Conservation (phyloP, 2,797 vertebrate species). For the Emys orbicularis region DNA sequence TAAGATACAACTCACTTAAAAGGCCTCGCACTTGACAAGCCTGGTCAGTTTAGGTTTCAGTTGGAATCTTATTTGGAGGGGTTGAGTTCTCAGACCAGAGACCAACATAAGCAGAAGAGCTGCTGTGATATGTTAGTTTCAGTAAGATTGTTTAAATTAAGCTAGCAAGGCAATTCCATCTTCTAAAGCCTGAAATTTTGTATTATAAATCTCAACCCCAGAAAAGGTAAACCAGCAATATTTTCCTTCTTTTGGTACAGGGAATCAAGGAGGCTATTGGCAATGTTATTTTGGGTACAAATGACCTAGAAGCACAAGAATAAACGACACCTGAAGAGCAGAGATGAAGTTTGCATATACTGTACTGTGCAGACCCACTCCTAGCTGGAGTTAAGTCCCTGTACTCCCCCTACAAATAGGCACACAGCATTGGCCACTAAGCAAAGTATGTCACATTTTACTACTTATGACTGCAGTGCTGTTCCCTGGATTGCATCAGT, state of each 20-base stretch:
- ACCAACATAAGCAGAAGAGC: neutral
- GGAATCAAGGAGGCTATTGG: neutral
- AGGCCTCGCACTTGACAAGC: neutral
- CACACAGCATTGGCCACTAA: neutral
- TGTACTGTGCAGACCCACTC: neutral
- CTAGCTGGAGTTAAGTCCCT: neutral
- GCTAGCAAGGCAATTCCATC: neutral
- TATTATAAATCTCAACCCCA: neutral
- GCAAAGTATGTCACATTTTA: neutral
- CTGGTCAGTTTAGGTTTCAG: neutral
- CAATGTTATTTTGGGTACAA: neutral
- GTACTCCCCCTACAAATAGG: neutral
- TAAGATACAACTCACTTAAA: neutral
- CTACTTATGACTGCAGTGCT: neutral
- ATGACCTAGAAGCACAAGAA: neutral
- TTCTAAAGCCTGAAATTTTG: neutral
- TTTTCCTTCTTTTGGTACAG: neutral
- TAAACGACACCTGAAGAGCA: neutral
- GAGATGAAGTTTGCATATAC: neutral
- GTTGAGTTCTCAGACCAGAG: neutral
- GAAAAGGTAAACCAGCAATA: neutral
- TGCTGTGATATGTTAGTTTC: neutral
- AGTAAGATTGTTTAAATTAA: neutral
- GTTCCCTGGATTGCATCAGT: neutral
- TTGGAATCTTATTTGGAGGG: accelerated